Conservation (phyloP, 2,797 vertebrate genomes). For the Cuculus canorus region DNA sequence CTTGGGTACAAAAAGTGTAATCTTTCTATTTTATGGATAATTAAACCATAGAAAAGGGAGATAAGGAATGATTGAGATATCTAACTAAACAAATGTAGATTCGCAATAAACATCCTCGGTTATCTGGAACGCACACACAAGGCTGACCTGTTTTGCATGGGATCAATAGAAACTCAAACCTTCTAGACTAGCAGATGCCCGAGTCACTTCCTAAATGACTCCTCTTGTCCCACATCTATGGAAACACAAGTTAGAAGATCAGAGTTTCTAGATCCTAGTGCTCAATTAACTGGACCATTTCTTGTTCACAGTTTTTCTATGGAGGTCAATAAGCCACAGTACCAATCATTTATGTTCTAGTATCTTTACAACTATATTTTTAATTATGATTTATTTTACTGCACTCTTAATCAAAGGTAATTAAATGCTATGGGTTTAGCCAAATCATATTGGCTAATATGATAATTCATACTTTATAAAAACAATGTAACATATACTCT, state of each 20-base stretch:
- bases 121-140: neutral
- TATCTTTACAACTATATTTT: neutral
- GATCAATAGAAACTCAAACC: neutral
- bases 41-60: neutral
- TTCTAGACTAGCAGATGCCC: neutral
- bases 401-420: neutral
- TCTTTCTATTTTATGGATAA: neutral
- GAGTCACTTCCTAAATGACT: neutral
- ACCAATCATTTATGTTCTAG: neutral
- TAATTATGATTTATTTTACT: neutral
- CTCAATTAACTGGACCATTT: neutral
- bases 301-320: neutral
- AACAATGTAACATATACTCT: neutral
- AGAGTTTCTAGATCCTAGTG: neutral
- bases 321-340: fast-evolving
- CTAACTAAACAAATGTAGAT: neutral
- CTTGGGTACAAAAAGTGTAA: neutral
- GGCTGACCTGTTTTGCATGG: neutral
- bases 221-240: neutral
- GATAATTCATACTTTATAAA: neutral
- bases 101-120: neutral
- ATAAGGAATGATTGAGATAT: neutral
- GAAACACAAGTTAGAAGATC: neutral
- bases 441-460: no score
- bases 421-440: neutral